A percentile compares a stretch with the other conserved stretches of the same genome.
Evolutionary conservation across 2,888 invertebrate genomes (phyloP).

Genomic region (Selenia dentaria): DNA sequence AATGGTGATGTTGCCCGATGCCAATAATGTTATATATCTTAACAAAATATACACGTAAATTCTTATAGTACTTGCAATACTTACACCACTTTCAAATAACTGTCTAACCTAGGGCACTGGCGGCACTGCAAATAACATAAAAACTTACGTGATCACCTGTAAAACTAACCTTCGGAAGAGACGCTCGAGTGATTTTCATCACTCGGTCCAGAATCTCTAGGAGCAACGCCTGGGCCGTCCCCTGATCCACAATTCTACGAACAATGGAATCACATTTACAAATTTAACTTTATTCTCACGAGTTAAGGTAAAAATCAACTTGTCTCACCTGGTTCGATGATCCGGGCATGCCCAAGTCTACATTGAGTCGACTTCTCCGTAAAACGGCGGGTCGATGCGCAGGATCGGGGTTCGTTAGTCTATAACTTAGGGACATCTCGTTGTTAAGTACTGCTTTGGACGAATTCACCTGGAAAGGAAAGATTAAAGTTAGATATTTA

Average conservation of each 20-base stretch:
- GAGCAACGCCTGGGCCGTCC: slow-evolving; percentile 48
- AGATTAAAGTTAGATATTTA: too few species aligned
- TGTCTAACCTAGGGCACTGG: too few species aligned
- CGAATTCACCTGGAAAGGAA: slow-evolving; percentile 87
- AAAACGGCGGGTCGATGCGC: slow-evolving; percentile 63
- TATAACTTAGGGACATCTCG: slow-evolving; percentile 87
- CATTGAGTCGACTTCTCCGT: slow-evolving; percentile 65
- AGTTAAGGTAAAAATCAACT: neutral
- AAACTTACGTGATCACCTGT: too few species aligned
- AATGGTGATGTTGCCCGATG: too few species aligned
- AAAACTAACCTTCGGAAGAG: slow-evolving; percentile 92
- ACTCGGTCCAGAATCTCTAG: slow-evolving; percentile 56
- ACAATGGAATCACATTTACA: slow-evolving; percentile 10
- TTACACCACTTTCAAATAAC: too few species aligned
- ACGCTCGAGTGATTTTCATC: slow-evolving; percentile 96
- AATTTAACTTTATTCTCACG: neutral
- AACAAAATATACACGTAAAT: too few species aligned
- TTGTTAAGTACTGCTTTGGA: slow-evolving; percentile 93
- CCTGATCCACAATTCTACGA: slow-evolving; percentile 60
- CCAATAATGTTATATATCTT: too few species aligned
- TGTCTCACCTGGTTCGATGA: slow-evolving; percentile 63
- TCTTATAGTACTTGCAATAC: too few species aligned
- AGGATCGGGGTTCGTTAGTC: slow-evolving; percentile 81
- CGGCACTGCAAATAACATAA: too few species aligned
- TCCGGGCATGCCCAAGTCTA: slow-evolving; percentile 76